Conservation (phyloP, 2,113 vertebrate species). For the Uria aalge region DNA sequence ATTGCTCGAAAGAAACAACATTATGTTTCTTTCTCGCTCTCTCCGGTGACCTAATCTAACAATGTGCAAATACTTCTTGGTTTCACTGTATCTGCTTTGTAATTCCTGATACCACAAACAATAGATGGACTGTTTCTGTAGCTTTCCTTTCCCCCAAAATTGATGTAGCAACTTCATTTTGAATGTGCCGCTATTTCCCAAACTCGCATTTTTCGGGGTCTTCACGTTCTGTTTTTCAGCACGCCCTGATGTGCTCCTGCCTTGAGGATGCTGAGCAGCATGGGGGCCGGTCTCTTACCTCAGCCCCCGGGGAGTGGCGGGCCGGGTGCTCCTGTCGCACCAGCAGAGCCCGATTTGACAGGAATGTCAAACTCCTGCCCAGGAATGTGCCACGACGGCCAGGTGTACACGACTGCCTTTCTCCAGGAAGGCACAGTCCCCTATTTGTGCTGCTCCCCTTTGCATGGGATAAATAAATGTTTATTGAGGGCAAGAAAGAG, state of each 20-base stretch:
- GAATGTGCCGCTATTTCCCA: background rate
- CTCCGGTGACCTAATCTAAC: background rate
- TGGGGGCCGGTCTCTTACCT: rapidly evolving
- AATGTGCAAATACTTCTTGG: background rate
- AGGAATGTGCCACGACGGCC: rapidly evolving
- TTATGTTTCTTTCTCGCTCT: background rate
- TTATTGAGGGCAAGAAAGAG: background rate
- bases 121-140: background rate
- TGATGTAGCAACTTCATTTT: background rate
- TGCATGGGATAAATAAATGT: background rate
- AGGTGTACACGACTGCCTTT: rapidly evolving
- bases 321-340: background rate
- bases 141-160: background rate
- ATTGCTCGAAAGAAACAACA: background rate
- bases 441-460: background rate
- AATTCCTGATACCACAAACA: background rate
- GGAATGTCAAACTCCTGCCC: rapidly evolving
- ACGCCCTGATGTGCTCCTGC: background rate
- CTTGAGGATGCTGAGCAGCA: background rate
- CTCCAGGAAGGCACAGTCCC: background rate
- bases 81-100: background rate
- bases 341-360: background rate
- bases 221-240: background rate
- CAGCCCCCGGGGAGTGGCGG: rapidly evolving
- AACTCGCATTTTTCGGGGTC: background rate